These are phyloP conservation scores for Plebejus melissa DNA, from an alignment of 2,888 invertebrate genomes.

Conservation along the genomic window DNA sequence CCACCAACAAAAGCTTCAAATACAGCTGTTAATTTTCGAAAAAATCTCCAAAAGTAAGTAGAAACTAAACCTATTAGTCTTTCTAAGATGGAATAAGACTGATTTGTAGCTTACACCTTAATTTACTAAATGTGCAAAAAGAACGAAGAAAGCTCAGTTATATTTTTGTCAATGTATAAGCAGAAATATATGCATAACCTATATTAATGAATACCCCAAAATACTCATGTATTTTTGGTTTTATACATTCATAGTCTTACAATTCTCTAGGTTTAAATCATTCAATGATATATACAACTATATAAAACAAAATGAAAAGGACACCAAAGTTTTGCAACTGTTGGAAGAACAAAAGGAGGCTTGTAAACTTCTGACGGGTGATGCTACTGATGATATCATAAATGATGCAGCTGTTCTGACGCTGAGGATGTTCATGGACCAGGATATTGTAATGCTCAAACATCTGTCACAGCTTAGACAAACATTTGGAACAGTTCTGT, in stretches of 20 bases:
- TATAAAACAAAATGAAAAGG: constrained; percentile 58
- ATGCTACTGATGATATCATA: constrained; percentile 77
- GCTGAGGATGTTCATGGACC: constrained; percentile 80
- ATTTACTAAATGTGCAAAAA: no score
- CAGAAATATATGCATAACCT: no score
- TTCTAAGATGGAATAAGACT: neutral
- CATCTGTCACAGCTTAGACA: constrained; percentile 78
- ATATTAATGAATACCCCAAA: no score
- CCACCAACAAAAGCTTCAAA: constrained; percentile 43
- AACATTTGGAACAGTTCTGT: constrained; percentile 79
- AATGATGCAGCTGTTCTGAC: constrained; percentile 82
- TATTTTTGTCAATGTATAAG: no score
- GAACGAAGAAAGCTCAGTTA: no score
- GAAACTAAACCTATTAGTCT: neutral
- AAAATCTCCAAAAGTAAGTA: constrained; percentile 39
- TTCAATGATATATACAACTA: constrained; percentile 71
- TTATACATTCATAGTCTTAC: neutral
- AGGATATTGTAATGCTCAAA: constrained; percentile 78
- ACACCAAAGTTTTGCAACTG: constrained; percentile 51
- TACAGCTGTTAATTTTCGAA: constrained; percentile 35
- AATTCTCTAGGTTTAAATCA: constrained; percentile 59
- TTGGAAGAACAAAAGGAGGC: constrained; percentile 53
- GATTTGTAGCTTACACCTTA: neutral
- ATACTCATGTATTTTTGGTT: neutral
- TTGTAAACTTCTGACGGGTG: constrained; percentile 70